Conservation (phyloP, 2,888 invertebrate genomes). For the Spodoptera exigua region DNA sequence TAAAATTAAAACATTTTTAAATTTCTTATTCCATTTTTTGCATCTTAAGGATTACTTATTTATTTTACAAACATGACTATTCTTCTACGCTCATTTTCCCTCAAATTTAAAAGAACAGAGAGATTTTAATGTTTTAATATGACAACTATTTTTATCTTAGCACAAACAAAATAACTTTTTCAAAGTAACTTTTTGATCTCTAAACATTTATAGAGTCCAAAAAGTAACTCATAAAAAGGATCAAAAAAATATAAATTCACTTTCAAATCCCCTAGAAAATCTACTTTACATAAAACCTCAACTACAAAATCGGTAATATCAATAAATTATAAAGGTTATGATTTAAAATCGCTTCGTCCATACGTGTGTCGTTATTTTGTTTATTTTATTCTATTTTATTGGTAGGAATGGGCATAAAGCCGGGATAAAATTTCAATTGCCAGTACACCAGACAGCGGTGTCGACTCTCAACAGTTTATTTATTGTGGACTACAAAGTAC, state of each 20-base stretch:
- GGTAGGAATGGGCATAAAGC: conserved; percentile 82
- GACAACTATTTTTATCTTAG: too few species aligned
- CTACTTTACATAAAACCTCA: conserved; percentile 18
- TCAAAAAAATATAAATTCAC: conserved; percentile 6
- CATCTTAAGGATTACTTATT: too few species aligned
- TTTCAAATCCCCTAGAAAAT: not conserved
- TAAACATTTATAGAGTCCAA: too few species aligned
- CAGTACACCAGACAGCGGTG: conserved; percentile 82
- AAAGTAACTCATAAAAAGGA: not conserved
- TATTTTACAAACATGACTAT: too few species aligned
- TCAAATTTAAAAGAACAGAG: too few species aligned
- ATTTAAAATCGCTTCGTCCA: conserved; percentile 70
- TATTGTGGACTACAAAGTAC: conserved; percentile 82
- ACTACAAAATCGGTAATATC: conserved; percentile 54
- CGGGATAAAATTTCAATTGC: conserved; percentile 88
- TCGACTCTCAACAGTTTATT: conserved; percentile 83
- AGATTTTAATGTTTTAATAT: too few species aligned
- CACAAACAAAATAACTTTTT: too few species aligned
- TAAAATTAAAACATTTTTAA: too few species aligned
- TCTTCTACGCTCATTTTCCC: too few species aligned
- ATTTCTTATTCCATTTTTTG: too few species aligned
- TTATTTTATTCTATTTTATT: conserved; percentile 85
- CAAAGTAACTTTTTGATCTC: too few species aligned
- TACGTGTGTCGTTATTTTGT: conserved; percentile 71
- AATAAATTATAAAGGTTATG: conserved; percentile 71